Conservation (phyloP, 1,140 invertebrate genomes). For the Trachelipus rathkii region DNA sequence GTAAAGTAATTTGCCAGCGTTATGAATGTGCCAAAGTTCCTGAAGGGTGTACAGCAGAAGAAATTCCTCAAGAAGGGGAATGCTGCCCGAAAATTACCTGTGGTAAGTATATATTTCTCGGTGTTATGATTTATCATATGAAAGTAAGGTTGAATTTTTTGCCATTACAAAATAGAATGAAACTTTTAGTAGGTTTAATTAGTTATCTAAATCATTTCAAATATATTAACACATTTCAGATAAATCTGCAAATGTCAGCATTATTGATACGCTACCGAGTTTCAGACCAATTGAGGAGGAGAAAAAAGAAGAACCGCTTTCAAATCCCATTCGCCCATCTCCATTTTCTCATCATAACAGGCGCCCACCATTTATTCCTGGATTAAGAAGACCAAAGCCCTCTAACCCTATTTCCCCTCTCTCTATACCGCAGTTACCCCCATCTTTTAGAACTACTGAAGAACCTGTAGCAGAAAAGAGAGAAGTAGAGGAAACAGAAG, state of each 20-base stretch:
- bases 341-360: neutral
- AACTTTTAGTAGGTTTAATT: no score
- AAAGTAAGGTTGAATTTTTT: no score
- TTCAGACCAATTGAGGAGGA: neutral
- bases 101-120: neutral
- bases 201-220: no score
- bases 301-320: neutral
- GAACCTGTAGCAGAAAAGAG: neutral
- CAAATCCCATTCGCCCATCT: neutral
- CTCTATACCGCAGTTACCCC: neutral
- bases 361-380: neutral
- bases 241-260: neutral
- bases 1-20: neutral
- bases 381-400: neutral
- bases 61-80: neutral
- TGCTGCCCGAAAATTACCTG: neutral
- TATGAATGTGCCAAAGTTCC: neutral
- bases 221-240: neutral
- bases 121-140: no score
- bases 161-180: no score
- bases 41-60: neutral
- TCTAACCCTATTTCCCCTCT: neutral
- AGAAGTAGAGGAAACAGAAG: neutral
- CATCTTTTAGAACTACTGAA: neutral
- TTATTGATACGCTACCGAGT: neutral